These are phyloP conservation scores for Oenanthe oenanthe DNA, from an alignment of 2,113 vertebrate species.

Conservation along the genomic window DNA sequence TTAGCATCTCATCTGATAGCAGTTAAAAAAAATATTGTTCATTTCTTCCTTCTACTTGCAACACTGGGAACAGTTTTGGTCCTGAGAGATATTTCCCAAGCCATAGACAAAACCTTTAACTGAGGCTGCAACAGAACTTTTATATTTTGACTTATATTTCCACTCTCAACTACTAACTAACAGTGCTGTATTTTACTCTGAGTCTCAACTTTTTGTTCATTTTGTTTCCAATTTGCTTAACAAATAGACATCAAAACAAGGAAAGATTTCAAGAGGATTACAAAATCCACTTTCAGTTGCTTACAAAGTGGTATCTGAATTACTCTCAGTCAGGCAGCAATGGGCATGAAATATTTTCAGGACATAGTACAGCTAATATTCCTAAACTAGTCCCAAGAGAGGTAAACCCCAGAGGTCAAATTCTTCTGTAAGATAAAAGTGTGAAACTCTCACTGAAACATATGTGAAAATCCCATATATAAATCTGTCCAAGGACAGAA, in stretches of 20 bases:
- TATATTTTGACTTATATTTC: neutral
- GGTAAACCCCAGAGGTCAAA: conserved; percentile 50
- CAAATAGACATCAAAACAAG: neutral
- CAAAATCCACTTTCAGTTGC: neutral
- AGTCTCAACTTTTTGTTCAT: neutral
- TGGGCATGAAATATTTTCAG: conserved; percentile 36
- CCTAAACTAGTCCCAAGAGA: conserved; percentile 31
- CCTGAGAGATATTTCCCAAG: neutral
- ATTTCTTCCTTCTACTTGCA: neutral
- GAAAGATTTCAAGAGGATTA: conserved; percentile 30
- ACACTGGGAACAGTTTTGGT: neutral
- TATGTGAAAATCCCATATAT: conserved; percentile 23
- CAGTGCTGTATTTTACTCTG: neutral
- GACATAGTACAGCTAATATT: neutral
- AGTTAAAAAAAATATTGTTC: neutral
- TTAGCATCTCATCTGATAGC: neutral
- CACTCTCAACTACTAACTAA: neutral
- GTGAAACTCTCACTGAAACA: conserved; percentile 32
- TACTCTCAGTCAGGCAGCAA: neutral
- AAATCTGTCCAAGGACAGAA: conserved; percentile 48
- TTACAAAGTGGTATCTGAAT: conserved; percentile 21
- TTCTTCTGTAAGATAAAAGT: conserved; percentile 59
- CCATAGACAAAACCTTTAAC: neutral
- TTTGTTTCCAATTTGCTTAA: conserved; percentile 37
- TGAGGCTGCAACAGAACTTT: neutral